Percentiles rank a stretch among this genome's conserved stretches.
phyloP scores from a whole-genome alignment of 2,888 invertebrate genomes.

The Chymomyza amoena region DNA sequence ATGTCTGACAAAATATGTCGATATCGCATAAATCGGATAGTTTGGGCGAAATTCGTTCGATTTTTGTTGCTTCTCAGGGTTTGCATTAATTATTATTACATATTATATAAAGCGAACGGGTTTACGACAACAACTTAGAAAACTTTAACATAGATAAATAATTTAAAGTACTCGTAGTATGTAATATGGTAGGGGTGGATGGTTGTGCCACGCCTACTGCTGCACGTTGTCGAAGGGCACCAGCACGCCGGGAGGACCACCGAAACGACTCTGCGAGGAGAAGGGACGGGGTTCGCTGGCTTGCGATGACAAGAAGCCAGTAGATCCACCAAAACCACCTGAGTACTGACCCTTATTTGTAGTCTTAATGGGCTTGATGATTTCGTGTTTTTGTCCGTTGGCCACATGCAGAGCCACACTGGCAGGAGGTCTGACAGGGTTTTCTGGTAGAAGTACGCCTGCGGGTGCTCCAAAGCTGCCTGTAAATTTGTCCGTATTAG shows the following conservation, averaged over 20 bases:
- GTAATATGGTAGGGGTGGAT: background rate
- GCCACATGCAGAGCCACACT: background rate
- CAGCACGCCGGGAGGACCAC: slow-evolving; percentile 77
- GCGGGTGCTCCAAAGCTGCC: slow-evolving; percentile 72
- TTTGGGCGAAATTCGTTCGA: slow-evolving; percentile 32
- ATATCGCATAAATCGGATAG: slow-evolving; percentile 1
- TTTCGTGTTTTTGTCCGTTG: slow-evolving; percentile 38
- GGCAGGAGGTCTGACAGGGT: slow-evolving; percentile 1
- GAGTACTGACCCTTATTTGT: slow-evolving; percentile 48
- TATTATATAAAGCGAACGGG: background rate
- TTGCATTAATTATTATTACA: background rate
- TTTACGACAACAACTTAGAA: slow-evolving; percentile 23
- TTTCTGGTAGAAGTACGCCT: slow-evolving; percentile 43
- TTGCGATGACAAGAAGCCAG: slow-evolving; percentile 55
- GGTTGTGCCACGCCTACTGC: slow-evolving; percentile 41
- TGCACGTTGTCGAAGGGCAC: slow-evolving; percentile 74
- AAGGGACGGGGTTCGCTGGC: slow-evolving; percentile 39
- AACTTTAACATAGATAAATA: slow-evolving; percentile 66
- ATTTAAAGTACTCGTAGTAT: slow-evolving; percentile 58
- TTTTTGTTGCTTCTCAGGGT: slow-evolving; percentile 1
- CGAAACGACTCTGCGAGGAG: slow-evolving; percentile 66
- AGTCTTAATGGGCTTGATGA: slow-evolving; percentile 29
- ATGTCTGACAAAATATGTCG: background rate
- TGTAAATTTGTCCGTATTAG: slow-evolving; percentile 67
- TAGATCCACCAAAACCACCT: slow-evolving; percentile 68